Conservation (phyloP, 2,113 vertebrate genomes). For the Cyprinodon brontotheroides region DNA sequence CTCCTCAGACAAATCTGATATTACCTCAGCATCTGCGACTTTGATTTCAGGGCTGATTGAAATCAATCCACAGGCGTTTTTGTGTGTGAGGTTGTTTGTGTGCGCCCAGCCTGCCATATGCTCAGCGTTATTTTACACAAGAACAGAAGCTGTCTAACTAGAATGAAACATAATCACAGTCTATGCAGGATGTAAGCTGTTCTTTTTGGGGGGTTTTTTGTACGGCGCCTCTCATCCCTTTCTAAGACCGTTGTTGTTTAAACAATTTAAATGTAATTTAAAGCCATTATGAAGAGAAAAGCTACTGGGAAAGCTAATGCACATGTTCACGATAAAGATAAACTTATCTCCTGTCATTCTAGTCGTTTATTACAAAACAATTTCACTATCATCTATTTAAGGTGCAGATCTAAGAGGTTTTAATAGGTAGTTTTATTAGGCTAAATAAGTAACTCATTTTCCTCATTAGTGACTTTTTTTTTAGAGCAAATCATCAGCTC, state of each 20-base stretch:
- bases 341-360: not conserved
- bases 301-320: no score
- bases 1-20: not conserved
- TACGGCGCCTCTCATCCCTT: constrained; percentile 6
- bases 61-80: not conserved
- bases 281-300: no score
- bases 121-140: constrained; percentile 18
- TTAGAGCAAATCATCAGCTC: not conserved
- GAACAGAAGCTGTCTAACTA: constrained; percentile 28
- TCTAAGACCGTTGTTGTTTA: not conserved
- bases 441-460: not conserved
- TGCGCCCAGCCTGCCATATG: constrained; percentile 29
- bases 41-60: not conserved
- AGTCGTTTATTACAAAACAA: not conserved
- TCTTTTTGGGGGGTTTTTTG: constrained; percentile 11
- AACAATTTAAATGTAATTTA: not conserved
- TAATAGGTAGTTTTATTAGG: not conserved
- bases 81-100: not conserved
- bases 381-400: no score
- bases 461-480: not conserved
- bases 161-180: constrained; percentile 42
- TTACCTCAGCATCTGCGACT: not conserved
- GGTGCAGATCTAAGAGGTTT: not conserved
- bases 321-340: no score
- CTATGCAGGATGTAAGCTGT: not conserved